Evolutionary conservation across 2,113 vertebrate genomes (phyloP).

Genomic region (Vombatus ursinus): DNA sequence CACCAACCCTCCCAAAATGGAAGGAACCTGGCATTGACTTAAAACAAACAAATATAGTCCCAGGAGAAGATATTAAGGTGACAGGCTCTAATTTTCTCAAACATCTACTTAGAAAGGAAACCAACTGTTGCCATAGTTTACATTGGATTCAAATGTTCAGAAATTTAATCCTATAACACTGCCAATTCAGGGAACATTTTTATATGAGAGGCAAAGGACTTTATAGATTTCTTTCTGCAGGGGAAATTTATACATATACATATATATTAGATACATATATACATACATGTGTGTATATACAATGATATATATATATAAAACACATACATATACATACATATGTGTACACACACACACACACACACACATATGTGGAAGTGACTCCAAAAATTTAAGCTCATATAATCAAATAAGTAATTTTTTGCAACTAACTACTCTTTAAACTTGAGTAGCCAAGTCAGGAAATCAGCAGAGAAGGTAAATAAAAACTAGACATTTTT

Average conservation of each 20-base stretch:
- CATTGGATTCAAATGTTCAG: not conserved
- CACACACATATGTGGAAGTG: not conserved
- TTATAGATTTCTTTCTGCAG: not conserved
- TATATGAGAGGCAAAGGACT: not conserved
- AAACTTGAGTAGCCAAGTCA: not conserved
- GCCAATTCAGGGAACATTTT: not conserved
- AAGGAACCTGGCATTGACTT: not conserved
- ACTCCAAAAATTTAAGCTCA: not conserved
- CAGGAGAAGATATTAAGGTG: not conserved
- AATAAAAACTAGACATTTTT: not conserved
- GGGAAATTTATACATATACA: too few relatives aligned
- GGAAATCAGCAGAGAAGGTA: not conserved
- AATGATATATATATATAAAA: too few relatives aligned
- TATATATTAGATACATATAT: too few relatives aligned
- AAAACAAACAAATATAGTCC: not conserved
- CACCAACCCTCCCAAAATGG: not conserved
- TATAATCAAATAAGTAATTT: slow-evolving; percentile 13
- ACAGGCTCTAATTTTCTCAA: not conserved
- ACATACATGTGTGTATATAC: too few relatives aligned
- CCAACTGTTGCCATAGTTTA: not conserved
- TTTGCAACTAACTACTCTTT: slow-evolving; percentile 36
- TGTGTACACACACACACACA: too few relatives aligned
- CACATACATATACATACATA: too few relatives aligned
- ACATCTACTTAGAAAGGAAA: not conserved
- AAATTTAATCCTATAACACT: slow-evolving; percentile 30